These are phyloP conservation scores for Drosophila ficusphila DNA, from an alignment of 1,140 invertebrate species.

Conservation along the genomic window DNA sequence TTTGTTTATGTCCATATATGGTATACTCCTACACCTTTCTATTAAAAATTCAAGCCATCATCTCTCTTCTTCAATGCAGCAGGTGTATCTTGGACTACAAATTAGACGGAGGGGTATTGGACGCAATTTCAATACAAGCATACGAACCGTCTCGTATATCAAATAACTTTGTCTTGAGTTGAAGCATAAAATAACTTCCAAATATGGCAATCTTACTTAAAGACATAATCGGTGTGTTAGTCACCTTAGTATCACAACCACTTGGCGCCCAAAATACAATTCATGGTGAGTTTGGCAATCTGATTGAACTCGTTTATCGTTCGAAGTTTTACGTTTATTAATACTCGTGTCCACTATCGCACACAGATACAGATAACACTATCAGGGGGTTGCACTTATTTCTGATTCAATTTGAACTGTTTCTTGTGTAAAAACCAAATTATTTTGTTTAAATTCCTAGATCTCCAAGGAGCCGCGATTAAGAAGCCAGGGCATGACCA, in stretches of 20 bases:
- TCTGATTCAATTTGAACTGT: not conserved
- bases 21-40: no score
- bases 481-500: conserved; percentile 4
- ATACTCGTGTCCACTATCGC: conserved; percentile 9
- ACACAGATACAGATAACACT: conserved; percentile 3
- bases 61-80: no score
- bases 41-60: no score
- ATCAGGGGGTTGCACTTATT: conserved; percentile 1
- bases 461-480: conserved; percentile 18
- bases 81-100: no score
- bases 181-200: no score
- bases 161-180: no score
- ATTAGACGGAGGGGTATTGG: no score
- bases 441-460: conserved; percentile 1
- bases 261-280: not conserved
- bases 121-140: no score
- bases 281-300: not conserved
- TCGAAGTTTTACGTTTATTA: conserved; percentile 2
- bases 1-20: not conserved
- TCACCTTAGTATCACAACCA: not conserved
- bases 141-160: no score
- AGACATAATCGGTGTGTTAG: not conserved
- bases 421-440: not conserved
- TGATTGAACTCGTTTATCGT: conserved; percentile 3
- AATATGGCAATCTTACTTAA: no score